Evolutionary conservation across 2,888 invertebrate species (phyloP), one percentile per base, ranked within the genome.

Genomic region (Standfussiana lucernea): DNA sequence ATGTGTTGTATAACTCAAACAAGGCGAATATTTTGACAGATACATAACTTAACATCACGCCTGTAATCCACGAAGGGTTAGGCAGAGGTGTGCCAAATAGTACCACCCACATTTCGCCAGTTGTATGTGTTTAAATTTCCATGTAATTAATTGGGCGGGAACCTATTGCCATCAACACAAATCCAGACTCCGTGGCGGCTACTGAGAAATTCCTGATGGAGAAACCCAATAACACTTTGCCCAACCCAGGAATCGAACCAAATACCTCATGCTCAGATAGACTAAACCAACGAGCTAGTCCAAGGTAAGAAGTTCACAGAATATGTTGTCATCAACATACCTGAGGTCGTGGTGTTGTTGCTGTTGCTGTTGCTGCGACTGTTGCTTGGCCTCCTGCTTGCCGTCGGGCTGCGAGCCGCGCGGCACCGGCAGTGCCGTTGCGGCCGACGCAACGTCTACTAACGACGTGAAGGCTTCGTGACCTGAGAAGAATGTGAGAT

Each of bases 371-470:
- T 93, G 93, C 45, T 92, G 89, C 47, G 94, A 93, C n/a, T 92
- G 91, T 42, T 93, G 93, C 82, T 93, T 92, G 74, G 88, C 87
- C 59, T 94, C 92, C 1, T 91, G 92, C 80, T 94, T 96, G 88
- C 85, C 74, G 56, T 88, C 88, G 18, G 85, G 75, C 61, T 89
- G 95, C 90, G 88, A 96, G 53, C 97, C 96, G 56, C 97, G 96
- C 0, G 99, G 99, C 73, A 99, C 99, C 0, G 99, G 98, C 90
- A 99, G 94, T 91, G 98, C 98, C 0, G 98, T 98, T 90, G 99
- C 99, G 88, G 98, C 98, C 2, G 98, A 98, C n/a, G 99, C 99
- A 24, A 98, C 98, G 93, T 99, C 99, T 15, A 99, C 99, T 73
- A 99, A 95, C 71, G 98, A 98, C 50, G 98, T 98, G 91, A 99